phyloP scores from a whole-genome alignment of 2,888 invertebrate genomes.

The Atrina japonica region DNA sequence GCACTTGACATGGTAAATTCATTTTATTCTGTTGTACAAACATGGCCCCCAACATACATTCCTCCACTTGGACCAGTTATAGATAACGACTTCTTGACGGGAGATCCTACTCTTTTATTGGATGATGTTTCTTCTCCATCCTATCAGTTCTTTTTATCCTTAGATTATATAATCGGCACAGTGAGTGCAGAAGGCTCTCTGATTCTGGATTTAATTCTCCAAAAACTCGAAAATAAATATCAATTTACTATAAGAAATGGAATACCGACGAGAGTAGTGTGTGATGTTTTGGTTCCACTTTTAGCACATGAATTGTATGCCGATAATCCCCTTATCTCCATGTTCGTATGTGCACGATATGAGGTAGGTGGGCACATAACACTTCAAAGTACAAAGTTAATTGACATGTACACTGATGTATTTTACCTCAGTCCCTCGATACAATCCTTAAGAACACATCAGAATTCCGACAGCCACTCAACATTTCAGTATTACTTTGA shows the following conservation, averaged over 20 bases:
- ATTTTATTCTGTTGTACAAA: not conserved
- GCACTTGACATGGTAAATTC: not conserved
- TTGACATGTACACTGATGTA: conserved; percentile 7
- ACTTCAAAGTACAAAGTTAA: not conserved
- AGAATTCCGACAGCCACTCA: not conserved
- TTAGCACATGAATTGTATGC: not conserved
- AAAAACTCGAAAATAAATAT: not conserved
- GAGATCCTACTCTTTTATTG: not conserved
- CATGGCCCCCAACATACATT: no score
- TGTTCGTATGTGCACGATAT: not conserved
- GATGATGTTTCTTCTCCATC: not conserved
- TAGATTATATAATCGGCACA: conserved; percentile 14
- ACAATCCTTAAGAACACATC: not conserved
- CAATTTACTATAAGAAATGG: not conserved
- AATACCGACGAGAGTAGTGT: conserved; percentile 2
- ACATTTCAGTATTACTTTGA: conserved; percentile 5
- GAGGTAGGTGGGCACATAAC: not conserved
- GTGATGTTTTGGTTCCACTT: not conserved
- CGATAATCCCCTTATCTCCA: not conserved
- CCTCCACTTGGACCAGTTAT: conserved; percentile 3
- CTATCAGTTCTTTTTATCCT: conserved; percentile 1
- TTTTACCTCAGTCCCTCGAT: conserved; percentile 1
- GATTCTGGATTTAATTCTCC: not conserved
- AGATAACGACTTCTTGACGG: conserved; percentile 8
- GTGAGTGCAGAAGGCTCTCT: conserved; percentile 25